Conservation (phyloP, 2,888 invertebrate genomes). For the Habroteleia sp. region DNA sequence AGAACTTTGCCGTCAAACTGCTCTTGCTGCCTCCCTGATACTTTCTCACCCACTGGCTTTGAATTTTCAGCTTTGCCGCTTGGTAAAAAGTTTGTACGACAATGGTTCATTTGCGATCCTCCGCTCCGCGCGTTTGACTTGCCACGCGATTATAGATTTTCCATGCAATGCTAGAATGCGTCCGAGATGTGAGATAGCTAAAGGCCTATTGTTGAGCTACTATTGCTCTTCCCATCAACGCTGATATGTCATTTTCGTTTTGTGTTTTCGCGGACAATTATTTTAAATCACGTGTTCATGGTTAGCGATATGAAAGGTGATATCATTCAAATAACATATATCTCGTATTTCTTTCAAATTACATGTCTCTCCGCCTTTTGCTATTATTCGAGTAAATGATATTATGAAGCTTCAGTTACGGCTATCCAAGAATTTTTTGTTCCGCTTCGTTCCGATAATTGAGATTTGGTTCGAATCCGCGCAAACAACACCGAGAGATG, state of each 20-base stretch:
- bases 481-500: constrained; percentile 1
- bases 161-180: constrained; percentile 9
- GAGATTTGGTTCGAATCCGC: neutral
- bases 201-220: no score
- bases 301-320: constrained; percentile 7
- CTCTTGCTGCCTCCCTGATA: constrained; percentile 15
- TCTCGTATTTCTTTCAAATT: no score
- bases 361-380: neutral
- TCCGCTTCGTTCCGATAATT: neutral
- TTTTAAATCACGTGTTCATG: constrained; percentile 25
- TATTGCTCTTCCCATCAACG: no score
- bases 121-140: constrained; percentile 28
- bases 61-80: constrained; percentile 35
- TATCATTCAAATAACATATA: constrained; percentile 9
- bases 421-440: neutral
- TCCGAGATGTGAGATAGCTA: constrained; percentile 8
- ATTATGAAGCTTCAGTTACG: neutral
- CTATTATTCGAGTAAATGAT: neutral
- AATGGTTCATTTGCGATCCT: constrained; percentile 59
- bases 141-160: constrained; percentile 46
- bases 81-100: constrained; percentile 57
- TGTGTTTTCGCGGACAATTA: constrained; percentile 22
- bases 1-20: constrained; percentile 41
- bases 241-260: no score
- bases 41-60: constrained; percentile 29